Base-by-base conservation (phyloP, 2,888 invertebrate species). In the Amphiduros pacificus region DNA sequence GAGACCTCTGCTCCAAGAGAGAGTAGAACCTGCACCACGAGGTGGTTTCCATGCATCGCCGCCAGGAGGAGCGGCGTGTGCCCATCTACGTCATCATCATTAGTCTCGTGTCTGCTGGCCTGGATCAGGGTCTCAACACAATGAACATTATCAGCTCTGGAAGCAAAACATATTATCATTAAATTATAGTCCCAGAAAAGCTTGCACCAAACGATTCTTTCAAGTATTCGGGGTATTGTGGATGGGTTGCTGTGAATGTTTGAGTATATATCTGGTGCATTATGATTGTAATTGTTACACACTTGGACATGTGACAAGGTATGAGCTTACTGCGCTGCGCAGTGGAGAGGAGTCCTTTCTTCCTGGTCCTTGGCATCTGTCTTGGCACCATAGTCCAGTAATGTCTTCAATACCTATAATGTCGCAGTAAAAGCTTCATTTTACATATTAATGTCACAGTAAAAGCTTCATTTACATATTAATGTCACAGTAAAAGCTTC, bases 11-110 rank as follows among this genome's bases (percentile, higher is more conserved):
- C 70, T 11, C 71, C 70, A 1, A 71, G 63, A 0, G 66, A 59
- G 6, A 73, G 55, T 14, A 72, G 66, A 11, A 69, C 60, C 49
- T 65, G 66, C 1, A 73, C 70, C 11, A 67, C 67, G 54, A 68
- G 64, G 53, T 66, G 59, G 55, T 73, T 67, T 3, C 73, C 73
- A 44, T 62, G 41, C 9, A 63, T 32, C 60, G 69, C 66, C n/a
- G 72, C 71, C 24, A 73, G 58, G 32, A 73, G 49, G 24, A 73
- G 62, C 9, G 73, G 73, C 0, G 73, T 73, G 31, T 65, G 24
- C 3, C 72, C 73, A 44, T 73, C 72, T 41, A 72, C 53, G 41
- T 73, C 72, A 44, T 71, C 69, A 48, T 73, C 72, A 55, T 73
- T 73, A 0, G 69, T 68, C 60, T 73, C 73, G 31, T 66, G 66